Conservation (phyloP, 2,888 invertebrate genomes). For the Tenthredo amoena region DNA sequence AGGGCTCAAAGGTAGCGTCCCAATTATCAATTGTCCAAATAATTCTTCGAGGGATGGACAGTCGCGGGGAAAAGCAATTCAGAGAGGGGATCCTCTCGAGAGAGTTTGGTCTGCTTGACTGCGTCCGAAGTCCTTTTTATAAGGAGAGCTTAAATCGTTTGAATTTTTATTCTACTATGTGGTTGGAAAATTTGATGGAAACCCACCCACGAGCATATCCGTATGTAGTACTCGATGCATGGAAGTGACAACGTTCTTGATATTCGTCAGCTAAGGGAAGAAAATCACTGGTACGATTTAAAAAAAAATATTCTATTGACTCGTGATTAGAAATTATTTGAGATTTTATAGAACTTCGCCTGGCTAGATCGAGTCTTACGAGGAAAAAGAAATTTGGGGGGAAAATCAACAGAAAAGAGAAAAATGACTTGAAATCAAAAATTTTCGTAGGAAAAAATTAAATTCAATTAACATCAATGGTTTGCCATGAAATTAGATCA, state of each 20-base stretch:
- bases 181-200: neutral
- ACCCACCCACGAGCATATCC: neutral
- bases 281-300: too few species aligned
- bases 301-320: too few species aligned
- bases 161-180: neutral
- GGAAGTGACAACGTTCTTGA: neutral
- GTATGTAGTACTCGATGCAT: neutral
- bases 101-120: neutral
- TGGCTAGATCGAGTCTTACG: too few species aligned
- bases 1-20: neutral
- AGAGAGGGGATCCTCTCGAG: neutral
- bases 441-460: too few species aligned
- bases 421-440: too few species aligned
- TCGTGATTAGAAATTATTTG: too few species aligned
- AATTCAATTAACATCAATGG: too few species aligned
- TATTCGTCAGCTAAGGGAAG: neutral
- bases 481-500: too few species aligned
- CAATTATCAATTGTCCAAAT: constrained; percentile 49
- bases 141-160: neutral
- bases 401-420: too few species aligned
- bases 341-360: too few species aligned
- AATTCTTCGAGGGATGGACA: constrained; percentile 42
- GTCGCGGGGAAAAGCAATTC: constrained; percentile 11
- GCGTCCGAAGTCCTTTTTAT: neutral
- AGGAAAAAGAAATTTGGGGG: too few species aligned